Evolutionary conservation across 2,113 vertebrate genomes (phyloP).

Genomic region (Struthidea cinerea): DNA sequence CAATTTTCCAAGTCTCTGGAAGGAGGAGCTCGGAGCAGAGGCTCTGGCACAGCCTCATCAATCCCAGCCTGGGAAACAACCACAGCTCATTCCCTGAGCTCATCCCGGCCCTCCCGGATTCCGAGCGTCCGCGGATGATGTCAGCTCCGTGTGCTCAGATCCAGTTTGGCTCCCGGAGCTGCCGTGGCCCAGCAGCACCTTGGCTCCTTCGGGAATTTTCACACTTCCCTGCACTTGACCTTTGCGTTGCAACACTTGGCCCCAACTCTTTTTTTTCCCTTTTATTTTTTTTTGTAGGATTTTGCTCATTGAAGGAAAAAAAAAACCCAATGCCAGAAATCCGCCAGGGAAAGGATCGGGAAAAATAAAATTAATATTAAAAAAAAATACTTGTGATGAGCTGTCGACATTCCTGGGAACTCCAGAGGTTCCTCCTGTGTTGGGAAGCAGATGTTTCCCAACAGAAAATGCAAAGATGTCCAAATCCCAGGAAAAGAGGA

Average conservation of each 20-base stretch:
- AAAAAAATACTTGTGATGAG: neutral
- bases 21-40: neutral
- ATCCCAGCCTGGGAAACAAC: neutral
- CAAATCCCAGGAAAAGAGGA: neutral
- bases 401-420: neutral
- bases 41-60: neutral
- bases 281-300: too few relatives aligned
- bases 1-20: neutral
- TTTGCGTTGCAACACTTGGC: neutral
- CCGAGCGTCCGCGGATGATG: neutral
- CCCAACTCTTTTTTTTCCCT: fast-evolving
- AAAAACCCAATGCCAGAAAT: neutral
- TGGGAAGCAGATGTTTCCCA: neutral
- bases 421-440: neutral
- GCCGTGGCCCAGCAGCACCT: neutral
- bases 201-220: slow-evolving; percentile 11
- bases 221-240: slow-evolving; percentile 10
- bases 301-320: neutral
- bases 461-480: neutral
- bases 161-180: neutral
- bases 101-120: neutral
- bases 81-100: neutral
- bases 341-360: neutral
- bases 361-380: neutral
- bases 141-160: neutral